phyloP scores from a whole-genome alignment of 2,888 invertebrate species.

The Trileptium ribeirensis region DNA sequence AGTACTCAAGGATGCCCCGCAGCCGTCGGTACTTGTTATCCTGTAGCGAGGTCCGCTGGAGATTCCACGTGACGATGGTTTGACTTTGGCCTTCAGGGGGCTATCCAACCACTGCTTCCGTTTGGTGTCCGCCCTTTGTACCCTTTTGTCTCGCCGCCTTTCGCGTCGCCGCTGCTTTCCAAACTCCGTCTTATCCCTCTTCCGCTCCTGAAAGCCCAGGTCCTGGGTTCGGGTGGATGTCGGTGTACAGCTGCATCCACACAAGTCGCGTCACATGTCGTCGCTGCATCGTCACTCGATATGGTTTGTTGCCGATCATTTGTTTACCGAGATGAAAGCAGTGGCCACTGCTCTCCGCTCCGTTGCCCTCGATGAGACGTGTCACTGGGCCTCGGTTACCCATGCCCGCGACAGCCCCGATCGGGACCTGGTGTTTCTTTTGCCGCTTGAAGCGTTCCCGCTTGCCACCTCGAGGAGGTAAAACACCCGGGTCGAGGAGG shows the following conservation, averaged over 20 bases:
- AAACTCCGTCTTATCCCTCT: not conserved
- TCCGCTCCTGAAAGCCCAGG: not conserved
- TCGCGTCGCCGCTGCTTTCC: not conserved
- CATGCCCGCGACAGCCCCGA: not conserved
- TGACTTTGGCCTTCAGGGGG: not conserved
- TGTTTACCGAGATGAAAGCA: not conserved
- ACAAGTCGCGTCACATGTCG: not conserved
- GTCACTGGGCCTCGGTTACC: not conserved
- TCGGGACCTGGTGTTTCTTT: conserved; percentile 2
- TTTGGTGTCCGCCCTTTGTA: not conserved
- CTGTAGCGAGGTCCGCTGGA: not conserved
- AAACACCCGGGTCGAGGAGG: no score
- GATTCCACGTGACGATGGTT: not conserved
- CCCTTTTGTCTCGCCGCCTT: not conserved
- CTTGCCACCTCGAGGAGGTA: no score
- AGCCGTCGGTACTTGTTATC: not conserved
- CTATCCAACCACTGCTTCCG: not conserved
- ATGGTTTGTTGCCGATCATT: not conserved
- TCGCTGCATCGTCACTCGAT: not conserved
- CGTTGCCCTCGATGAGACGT: not conserved
- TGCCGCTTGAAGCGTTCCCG: not conserved
- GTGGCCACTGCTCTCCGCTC: not conserved
- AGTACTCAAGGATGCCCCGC: not conserved
- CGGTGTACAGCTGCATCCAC: not conserved
- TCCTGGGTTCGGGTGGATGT: conserved; percentile 4